Evolutionary conservation across 2,113 vertebrate species (phyloP), one percentile per base, ranked within the genome.

Genomic region (Myotis brandtii): DNA sequence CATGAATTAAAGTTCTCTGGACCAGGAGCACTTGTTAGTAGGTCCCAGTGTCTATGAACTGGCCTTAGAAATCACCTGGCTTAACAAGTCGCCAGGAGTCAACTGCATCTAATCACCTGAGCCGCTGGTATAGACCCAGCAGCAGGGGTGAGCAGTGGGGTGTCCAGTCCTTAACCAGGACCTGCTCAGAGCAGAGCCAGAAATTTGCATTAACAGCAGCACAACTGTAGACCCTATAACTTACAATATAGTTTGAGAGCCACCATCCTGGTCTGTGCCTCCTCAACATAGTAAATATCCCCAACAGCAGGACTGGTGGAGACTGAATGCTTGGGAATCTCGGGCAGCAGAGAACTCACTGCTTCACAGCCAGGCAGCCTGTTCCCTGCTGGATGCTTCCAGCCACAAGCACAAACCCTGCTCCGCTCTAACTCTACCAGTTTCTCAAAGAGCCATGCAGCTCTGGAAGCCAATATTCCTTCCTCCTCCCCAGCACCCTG

Each of bases 401-500:
- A 48, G 37, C 0, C 1, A 32, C 46, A 48, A 54, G 34, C 10
- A 4, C 46, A 93, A 18, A 43, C 75, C 5, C 40, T 92, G 79
- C 59, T 59, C 20, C 67, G 27, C 37, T 70, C 62, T 64, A 32
- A 56, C 54, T 73, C 66, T 46, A 16, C 5, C 34, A 17, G 0
- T 34, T 27, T 40, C 91, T 34, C 85, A 23, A 13, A 73, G 37
- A 69, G 64, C 62, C 80, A n/a, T 0, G 18, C 16, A 62, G 54
- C 40, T 67, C 52, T 21, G 9, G 50, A 34, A 14, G 54, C 18
- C 6, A 5, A 25, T 37, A 32, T 34, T 40, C 17, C 37, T 9
- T 3, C 11, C 73, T 64, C 8, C 8, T 37, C 6, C 54, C 69
- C 25, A 48, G 64, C 0, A 0, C 7, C 50, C 52, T 9, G 2